These are phyloP conservation scores for Ptychoptera albimana DNA, from an alignment of 2,888 invertebrate species.

Conservation along the genomic window DNA sequence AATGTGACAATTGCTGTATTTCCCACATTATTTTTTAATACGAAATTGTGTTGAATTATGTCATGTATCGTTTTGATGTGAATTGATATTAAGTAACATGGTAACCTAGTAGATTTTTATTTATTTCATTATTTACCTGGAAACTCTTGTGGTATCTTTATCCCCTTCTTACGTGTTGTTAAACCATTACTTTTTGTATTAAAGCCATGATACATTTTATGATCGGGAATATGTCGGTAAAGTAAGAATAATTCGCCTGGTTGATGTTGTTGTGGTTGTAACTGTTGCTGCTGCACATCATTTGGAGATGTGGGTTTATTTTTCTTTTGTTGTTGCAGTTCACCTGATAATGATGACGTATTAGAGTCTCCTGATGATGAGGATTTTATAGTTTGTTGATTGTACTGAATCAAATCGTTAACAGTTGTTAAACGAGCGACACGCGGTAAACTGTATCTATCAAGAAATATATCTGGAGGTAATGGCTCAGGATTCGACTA, in stretches of 20 bases:
- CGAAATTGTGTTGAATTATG: too few relatives aligned
- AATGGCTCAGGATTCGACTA: slow-evolving; percentile 24
- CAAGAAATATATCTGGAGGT: slow-evolving; percentile 27
- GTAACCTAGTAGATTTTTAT: not conserved
- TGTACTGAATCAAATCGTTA: slow-evolving; percentile 10
- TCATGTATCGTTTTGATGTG: too few relatives aligned
- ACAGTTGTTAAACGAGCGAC: slow-evolving; percentile 22
- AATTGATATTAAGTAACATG: not conserved
- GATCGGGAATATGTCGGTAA: slow-evolving; percentile 25
- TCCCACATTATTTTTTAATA: too few relatives aligned
- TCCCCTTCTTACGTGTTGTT: slow-evolving; percentile 26
- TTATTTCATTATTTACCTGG: slow-evolving; percentile 19
- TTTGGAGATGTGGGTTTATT: slow-evolving; percentile 9
- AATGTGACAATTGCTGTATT: too few relatives aligned
- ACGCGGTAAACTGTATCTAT: slow-evolving; percentile 26
- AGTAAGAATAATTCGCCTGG: slow-evolving; percentile 26
- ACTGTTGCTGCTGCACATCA: slow-evolving; percentile 9
- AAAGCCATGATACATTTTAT: slow-evolving; percentile 28
- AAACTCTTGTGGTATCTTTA: slow-evolving; percentile 31
- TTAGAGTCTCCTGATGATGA: slow-evolving; percentile 28
- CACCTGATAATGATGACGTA: slow-evolving; percentile 17
- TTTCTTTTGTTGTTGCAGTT: slow-evolving; percentile 7
- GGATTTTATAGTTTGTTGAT: slow-evolving; percentile 26
- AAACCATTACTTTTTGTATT: slow-evolving; percentile 24
- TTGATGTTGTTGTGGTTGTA: slow-evolving; percentile 10